phyloP scores from a whole-genome alignment of 1,140 invertebrate genomes.

The Plutomurus gul region DNA sequence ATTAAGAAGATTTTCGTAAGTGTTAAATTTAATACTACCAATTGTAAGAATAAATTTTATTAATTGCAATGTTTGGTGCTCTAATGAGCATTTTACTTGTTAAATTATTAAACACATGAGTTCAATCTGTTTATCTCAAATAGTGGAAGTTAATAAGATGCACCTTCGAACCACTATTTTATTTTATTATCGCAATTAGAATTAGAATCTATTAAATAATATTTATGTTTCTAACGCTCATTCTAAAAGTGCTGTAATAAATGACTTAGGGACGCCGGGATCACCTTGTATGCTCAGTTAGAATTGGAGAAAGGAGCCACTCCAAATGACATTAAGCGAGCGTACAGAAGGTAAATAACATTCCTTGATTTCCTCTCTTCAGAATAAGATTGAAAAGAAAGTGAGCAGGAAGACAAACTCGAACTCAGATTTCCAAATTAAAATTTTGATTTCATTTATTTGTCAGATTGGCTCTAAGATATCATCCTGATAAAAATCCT shows the following conservation, averaged over 20 bases:
- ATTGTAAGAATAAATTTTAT: neutral
- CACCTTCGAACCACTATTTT: too few relatives aligned
- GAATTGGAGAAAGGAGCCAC: conserved; percentile 51
- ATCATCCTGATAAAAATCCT: conserved; percentile 58
- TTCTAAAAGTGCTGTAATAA: too few relatives aligned
- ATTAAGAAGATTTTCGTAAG: conserved; percentile 34
- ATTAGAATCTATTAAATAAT: too few relatives aligned
- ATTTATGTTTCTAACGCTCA: neutral
- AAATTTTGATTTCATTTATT: too few relatives aligned
- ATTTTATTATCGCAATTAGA: too few relatives aligned
- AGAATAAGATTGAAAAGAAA: too few relatives aligned
- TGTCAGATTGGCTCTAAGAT: conserved; percentile 56
- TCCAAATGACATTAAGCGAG: conserved; percentile 56
- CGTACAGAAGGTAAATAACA: too few relatives aligned
- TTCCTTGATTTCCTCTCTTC: too few relatives aligned
- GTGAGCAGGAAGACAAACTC: too few relatives aligned
- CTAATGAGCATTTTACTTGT: neutral
- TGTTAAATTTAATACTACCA: neutral
- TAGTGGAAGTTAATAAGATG: too few relatives aligned
- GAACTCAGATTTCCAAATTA: too few relatives aligned
- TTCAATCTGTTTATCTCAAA: neutral
- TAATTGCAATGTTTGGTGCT: neutral
- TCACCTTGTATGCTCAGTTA: conserved; percentile 40
- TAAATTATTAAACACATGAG: neutral
- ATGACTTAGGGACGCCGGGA: conserved; percentile 32